Evolutionary conservation across 2,797 vertebrate genomes (phyloP).

Genomic region (Pampus argenteus): DNA sequence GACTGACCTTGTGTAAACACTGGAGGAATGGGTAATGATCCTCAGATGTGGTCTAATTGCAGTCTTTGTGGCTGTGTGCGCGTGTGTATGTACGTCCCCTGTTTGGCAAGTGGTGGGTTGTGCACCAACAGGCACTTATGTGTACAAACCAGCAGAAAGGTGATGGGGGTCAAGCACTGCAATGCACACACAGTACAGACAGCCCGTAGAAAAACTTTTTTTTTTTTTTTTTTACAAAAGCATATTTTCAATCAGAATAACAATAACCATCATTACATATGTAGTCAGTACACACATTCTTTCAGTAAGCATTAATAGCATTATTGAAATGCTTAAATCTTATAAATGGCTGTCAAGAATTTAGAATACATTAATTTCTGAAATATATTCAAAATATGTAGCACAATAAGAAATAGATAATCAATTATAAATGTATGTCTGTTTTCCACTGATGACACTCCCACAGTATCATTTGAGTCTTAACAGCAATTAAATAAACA

Average conservation of each 20-base stretch:
- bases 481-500: not conserved
- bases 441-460: not conserved
- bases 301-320: slow-evolving; percentile 19
- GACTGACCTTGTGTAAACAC: slow-evolving; percentile 80
- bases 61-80: slow-evolving; percentile 49
- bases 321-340: slow-evolving; percentile 7
- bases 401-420: slow-evolving; percentile 1
- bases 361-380: slow-evolving; percentile 2
- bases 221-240: not conserved
- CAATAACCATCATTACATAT: not conserved
- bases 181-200: slow-evolving; percentile 19
- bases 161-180: slow-evolving; percentile 49
- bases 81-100: slow-evolving; percentile 37
- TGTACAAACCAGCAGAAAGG: slow-evolving; percentile 67
- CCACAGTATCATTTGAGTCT: not conserved
- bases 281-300: slow-evolving; percentile 19
- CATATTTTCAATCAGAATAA: slow-evolving; percentile 14
- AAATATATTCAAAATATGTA: slow-evolving; percentile 12
- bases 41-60: slow-evolving; percentile 81
- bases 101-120: slow-evolving; percentile 50
- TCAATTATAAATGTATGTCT: not conserved
- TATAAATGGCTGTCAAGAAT: not conserved
- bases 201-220: not conserved
- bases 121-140: slow-evolving; percentile 56
- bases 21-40: slow-evolving; percentile 74